These are phyloP conservation scores for Cichlasoma orientale DNA, from an alignment of 2,797 vertebrate species.

Conservation along the genomic window DNA sequence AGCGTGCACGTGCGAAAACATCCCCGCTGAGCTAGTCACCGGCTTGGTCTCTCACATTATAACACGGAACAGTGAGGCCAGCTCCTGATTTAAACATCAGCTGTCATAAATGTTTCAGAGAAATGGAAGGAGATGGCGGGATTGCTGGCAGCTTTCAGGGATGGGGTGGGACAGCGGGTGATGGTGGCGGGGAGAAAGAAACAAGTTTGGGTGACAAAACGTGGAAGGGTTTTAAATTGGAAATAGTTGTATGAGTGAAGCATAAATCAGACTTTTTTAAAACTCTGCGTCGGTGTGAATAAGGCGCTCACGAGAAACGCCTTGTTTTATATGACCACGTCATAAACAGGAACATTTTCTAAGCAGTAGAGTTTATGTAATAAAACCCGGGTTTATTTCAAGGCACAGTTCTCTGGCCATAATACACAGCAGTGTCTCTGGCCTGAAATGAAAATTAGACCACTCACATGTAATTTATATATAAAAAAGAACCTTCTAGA, in stretches of 20 bases:
- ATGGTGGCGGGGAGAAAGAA: neutral
- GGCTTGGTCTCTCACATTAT: conserved; percentile 44
- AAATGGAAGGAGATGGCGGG: conserved; percentile 48
- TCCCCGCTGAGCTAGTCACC: conserved; percentile 5
- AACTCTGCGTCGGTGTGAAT: neutral
- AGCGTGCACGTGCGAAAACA: conserved; percentile 12
- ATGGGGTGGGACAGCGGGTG: neutral
- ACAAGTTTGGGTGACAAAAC: conserved; percentile 5
- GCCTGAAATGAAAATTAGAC: neutral
- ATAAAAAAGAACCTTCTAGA: neutral
- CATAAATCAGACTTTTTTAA: neutral
- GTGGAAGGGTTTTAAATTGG: neutral
- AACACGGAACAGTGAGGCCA: conserved; percentile 61
- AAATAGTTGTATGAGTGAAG: neutral
- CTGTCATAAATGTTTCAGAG: conserved; percentile 80
- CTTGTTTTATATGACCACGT: neutral
- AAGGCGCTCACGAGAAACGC: neutral
- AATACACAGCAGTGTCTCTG: neutral
- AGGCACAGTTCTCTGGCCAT: neutral
- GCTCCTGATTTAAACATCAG: conserved; percentile 80
- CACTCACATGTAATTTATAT: neutral
- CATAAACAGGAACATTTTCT: neutral
- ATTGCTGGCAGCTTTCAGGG: conserved; percentile 38
- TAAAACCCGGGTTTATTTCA: neutral
- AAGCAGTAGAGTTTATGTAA: neutral